phyloP scores from a whole-genome alignment of 92 coral and sea anemone species.

The Heliopora coerulea region DNA sequence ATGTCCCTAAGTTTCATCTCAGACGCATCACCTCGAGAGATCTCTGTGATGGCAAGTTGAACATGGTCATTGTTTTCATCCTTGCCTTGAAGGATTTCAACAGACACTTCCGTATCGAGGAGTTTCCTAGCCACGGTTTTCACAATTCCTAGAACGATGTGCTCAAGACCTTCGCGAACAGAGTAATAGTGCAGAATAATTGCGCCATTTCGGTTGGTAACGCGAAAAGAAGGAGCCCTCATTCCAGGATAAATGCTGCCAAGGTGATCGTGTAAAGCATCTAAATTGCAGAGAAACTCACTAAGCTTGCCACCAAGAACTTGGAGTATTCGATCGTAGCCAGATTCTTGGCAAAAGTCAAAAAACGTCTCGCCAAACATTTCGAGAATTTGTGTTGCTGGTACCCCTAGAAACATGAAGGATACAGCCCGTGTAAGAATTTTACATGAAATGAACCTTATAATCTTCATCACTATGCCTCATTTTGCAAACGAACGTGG shows the following conservation, averaged over 20 bases:
- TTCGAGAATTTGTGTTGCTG: slow-evolving; percentile 67
- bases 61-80: slow-evolving; percentile 65
- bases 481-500: no score
- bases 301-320: slow-evolving; percentile 81
- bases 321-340: slow-evolving; percentile 81
- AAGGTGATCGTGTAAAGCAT: slow-evolving; percentile 84
- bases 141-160: slow-evolving; percentile 78
- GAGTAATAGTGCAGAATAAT: slow-evolving; percentile 85
- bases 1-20: slow-evolving; percentile 57
- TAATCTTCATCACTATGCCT: no score
- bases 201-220: slow-evolving; percentile 82
- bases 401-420: slow-evolving; percentile 64
- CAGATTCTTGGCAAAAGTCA: slow-evolving; percentile 85
- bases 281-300: slow-evolving; percentile 80
- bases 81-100: slow-evolving; percentile 21
- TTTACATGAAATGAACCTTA: no score
- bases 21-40: slow-evolving; percentile 46
- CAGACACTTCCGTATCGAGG: slow-evolving; percentile 66
- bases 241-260: slow-evolving; percentile 80
- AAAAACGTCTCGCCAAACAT: slow-evolving; percentile 85
- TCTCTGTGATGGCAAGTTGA: slow-evolving; percentile 68
- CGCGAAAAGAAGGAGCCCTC: slow-evolving; percentile 91
- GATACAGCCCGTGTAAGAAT: no score
- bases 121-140: slow-evolving; percentile 82
- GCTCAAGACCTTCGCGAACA: slow-evolving; percentile 79